Evolutionary conservation across 2,113 vertebrate species (phyloP).

Genomic region (Lophotis ruficrista): DNA sequence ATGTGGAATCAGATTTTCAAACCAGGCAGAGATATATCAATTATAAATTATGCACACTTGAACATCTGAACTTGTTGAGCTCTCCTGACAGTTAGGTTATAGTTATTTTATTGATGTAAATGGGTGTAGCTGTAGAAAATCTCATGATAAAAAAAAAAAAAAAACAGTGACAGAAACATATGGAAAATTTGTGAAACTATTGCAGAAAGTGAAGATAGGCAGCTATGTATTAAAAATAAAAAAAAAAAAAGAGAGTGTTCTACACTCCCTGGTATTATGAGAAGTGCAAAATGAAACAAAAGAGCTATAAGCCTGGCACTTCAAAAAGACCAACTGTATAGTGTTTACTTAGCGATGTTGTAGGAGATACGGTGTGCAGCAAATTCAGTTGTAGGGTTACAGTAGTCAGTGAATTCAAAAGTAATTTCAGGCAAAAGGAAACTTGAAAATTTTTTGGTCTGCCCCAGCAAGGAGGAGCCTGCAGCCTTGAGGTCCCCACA

Average conservation of each 20-base stretch:
- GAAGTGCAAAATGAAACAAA: background rate
- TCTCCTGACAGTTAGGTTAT: background rate
- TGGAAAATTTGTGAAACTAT: background rate
- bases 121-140: background rate
- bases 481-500: too few species aligned
- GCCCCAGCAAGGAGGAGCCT: too few species aligned
- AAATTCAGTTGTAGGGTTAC: background rate
- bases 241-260: background rate
- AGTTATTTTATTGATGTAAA: background rate
- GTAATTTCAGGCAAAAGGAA: background rate
- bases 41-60: background rate
- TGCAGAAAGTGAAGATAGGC: background rate
- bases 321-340: rapidly evolving
- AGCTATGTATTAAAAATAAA: background rate
- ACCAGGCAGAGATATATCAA: background rate
- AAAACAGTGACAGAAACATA: background rate
- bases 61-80: background rate
- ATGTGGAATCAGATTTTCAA: background rate
- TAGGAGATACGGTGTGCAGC: background rate
- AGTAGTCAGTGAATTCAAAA: background rate
- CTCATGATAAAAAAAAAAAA: background rate
- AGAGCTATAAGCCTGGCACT: background rate
- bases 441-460: too few species aligned
- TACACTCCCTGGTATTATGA: background rate
- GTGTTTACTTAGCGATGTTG: background rate